Evolutionary conservation across 30 jellyfish, hydroid and myxozoan genomes (phyloP), one percentile per base, ranked within the genome.

Genomic region (Aurelia coerulea): DNA sequence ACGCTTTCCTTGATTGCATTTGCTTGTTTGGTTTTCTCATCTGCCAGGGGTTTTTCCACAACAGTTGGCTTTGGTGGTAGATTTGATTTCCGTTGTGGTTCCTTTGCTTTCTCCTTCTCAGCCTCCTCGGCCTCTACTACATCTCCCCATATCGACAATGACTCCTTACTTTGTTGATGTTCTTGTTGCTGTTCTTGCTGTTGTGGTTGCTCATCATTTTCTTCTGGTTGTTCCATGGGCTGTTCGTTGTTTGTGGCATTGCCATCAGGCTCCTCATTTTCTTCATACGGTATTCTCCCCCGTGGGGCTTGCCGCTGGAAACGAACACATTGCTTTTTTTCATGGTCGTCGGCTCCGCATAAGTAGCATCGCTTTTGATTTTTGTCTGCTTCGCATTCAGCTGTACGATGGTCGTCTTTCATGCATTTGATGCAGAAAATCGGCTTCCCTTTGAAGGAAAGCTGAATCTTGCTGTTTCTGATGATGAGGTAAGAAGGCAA

Each of bases 381-480:
- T 65, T 65, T 65, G 8, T 23, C 16, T 65, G 76, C 37, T 37
- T 37, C 46, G 8, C 76, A 65, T 1, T 65, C 50, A 2, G 37
- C 76, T 14, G 76, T 65, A 2, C 76, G 18, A 42, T 65, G 76
- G 4, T 23, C 41, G 50, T 29, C 76, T 7, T 29, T 65, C 76
- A 65, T 65, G 76, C 76, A 65, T 12, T 12, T 33, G 42, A 12
- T 65, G 42, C 76, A 65, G 50, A 65, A 65, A 18, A 65, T 33
- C 7, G 76, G 76, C 32, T 65, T 65, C 4, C 76, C 76, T 29
- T 29, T 17, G 50, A 15, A 65, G n/a, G 76, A 65, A 1, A 65
- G 76, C 8, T 23, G 50, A 10, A 29, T 65, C 32, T 65, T 65
- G 2, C 32, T 65, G 42, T 65, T 65, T 4, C 32, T 65, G 50